Percentiles rank a stretch among this genome's conserved stretches.
Evolutionary conservation across 2,113 vertebrate genomes (phyloP).

Genomic region (Bungarus multicinctus): DNA sequence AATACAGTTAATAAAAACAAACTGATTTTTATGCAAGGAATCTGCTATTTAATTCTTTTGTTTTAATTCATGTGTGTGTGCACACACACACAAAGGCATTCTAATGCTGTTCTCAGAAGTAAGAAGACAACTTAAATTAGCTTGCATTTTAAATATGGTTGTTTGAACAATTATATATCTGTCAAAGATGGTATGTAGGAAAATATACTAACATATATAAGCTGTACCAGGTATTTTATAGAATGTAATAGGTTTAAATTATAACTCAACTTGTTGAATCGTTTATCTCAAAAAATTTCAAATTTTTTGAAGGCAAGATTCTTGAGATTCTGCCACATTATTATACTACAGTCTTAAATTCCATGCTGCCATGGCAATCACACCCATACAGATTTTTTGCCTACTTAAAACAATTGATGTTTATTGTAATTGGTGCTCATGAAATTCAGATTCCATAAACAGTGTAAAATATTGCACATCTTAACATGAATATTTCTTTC

Average conservation of each 20-base stretch:
- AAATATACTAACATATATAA: not conserved
- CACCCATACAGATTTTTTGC: conserved; percentile 11
- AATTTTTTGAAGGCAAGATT: not conserved
- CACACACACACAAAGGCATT: not conserved
- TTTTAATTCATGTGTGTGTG: not conserved
- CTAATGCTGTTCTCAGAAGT: not conserved
- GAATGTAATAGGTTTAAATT: not conserved
- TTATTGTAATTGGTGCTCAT: not conserved
- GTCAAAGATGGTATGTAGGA: not conserved
- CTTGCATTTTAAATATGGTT: not conserved
- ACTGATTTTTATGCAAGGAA: not conserved
- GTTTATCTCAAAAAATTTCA: not conserved
- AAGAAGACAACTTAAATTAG: not conserved
- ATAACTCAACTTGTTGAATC: not conserved
- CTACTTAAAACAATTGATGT: not conserved
- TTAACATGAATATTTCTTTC: not conserved
- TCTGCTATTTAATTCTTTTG: not conserved
- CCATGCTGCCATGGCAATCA: conserved; percentile 7
- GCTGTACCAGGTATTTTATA: not conserved
- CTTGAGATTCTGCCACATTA: not conserved
- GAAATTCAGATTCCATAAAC: not conserved
- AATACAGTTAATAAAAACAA: not conserved
- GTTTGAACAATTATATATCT: not conserved
- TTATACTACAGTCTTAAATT: not conserved
- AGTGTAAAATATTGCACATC: not conserved